Evolutionary conservation across 2,113 vertebrate genomes (phyloP), one percentile per base, ranked within the genome.

Genomic region (Glaucidium brasilianum): DNA sequence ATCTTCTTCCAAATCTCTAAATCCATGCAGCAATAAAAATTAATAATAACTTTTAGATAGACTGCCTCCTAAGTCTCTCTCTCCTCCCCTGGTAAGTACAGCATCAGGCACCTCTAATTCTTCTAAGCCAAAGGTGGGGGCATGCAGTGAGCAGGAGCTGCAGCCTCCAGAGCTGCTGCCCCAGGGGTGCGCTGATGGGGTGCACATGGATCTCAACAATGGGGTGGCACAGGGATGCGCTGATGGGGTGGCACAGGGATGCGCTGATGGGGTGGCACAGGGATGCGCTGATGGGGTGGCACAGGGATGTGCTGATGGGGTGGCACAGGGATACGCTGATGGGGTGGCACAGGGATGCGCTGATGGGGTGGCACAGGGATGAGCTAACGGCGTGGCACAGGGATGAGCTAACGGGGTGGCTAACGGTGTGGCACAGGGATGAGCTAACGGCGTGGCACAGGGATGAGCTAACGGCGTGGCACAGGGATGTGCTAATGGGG

Each of bases 1-100:
- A 96, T 97, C 97, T 97, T 97, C 92, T 37, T 62, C 91, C 88
- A 91, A 92, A 97, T 94, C 97, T 94, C 95, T 94, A 94, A 97
- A 96, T 96, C 97, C 94, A 82, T 66, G 75, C 94, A 89, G 80
- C 94, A 93, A 94, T 90, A 90, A 96, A 97, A 95, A 94, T 97
- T 97, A 98, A 97, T 97, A 95, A 97, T 55, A 96, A 92, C 91
- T 96, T 97, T 79, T 87, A 77, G 92, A 95, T 92, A 88, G 91
- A 84, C 47, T 14, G 45, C 49, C 58, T 52, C 69, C 64, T 20
- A 9, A 41, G 86, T 52, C 56, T 43, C 53, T 43, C 78, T 10
- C 76, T 20, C n/a, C 67, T 66, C 41, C 73, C 72, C 67, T 15
- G 50, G 13, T 66, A 68, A 73, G 80, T 8, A 3, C 62, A 26